These are phyloP conservation scores for Lycaena phlaeas DNA, from an alignment of 2,888 invertebrate species.

Conservation along the genomic window DNA sequence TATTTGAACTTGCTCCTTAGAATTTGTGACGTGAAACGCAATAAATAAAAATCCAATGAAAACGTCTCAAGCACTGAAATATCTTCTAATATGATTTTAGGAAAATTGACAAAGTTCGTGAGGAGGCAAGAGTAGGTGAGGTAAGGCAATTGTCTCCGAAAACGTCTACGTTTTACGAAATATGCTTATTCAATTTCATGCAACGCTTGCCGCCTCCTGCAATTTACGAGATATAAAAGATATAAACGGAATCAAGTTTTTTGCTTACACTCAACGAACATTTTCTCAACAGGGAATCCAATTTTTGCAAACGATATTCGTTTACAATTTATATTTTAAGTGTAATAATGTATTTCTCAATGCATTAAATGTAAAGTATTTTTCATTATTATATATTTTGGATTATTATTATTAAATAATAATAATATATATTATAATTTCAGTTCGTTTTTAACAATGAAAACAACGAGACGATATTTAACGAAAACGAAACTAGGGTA, in stretches of 20 bases:
- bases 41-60: slow-evolving; percentile 19
- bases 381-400: neutral
- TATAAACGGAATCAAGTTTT: slow-evolving; percentile 73
- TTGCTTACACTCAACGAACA: slow-evolving; percentile 72
- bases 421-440: too few species aligned
- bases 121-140: slow-evolving; percentile 69
- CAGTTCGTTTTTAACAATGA: too few species aligned
- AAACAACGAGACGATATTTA: too few species aligned
- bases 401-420: too few species aligned
- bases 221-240: slow-evolving; percentile 74
- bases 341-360: slow-evolving; percentile 9
- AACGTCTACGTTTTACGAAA: slow-evolving; percentile 73
- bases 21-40: too few species aligned
- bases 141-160: slow-evolving; percentile 73
- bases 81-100: slow-evolving; percentile 63
- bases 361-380: neutral
- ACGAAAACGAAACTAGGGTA: too few species aligned
- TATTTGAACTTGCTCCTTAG: too few species aligned
- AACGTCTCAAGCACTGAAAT: slow-evolving; percentile 48
- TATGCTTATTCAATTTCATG: slow-evolving; percentile 75
- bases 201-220: slow-evolving; percentile 74
- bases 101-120: slow-evolving; percentile 72
- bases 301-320: slow-evolving; percentile 36
- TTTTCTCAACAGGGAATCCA: slow-evolving; percentile 69
- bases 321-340: slow-evolving; percentile 23